Evolutionary conservation across 2,113 vertebrate species (phyloP).

Genomic region (Carlito syrichta): DNA sequence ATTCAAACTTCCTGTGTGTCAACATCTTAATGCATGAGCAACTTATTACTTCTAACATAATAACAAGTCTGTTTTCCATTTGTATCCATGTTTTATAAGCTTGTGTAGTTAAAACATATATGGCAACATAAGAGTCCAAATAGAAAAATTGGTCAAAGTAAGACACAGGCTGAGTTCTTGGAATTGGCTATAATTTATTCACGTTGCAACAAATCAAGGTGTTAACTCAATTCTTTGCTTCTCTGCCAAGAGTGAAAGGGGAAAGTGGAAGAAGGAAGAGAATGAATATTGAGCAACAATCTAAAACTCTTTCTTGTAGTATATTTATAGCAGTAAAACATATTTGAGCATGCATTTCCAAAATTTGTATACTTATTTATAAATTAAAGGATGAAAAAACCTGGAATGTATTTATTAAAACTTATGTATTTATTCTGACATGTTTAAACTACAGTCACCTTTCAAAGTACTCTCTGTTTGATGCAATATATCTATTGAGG

Average conservation of each 20-base stretch:
- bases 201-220: constrained; percentile 61
- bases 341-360: neutral
- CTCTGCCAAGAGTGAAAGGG: constrained; percentile 46
- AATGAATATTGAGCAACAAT: constrained; percentile 33
- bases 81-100: constrained; percentile 64
- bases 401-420: too few species aligned
- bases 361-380: constrained; percentile 24
- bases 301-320: neutral
- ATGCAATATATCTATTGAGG: too few species aligned
- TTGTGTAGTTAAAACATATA: constrained; percentile 58
- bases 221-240: constrained; percentile 56
- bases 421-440: too few species aligned
- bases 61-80: constrained; percentile 66
- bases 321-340: constrained; percentile 43
- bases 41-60: constrained; percentile 65
- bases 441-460: too few species aligned
- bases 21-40: constrained; percentile 65
- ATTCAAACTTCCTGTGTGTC: constrained; percentile 73
- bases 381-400: too few species aligned
- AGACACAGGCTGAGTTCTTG: constrained; percentile 26
- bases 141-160: constrained; percentile 48
- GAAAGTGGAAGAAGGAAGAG: constrained; percentile 36
- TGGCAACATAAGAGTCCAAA: constrained; percentile 46
- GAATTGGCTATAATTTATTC: constrained; percentile 52
- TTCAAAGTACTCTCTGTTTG: too few species aligned